Percentiles rank a stretch among this genome's conserved stretches.
Evolutionary conservation across 2,113 vertebrate species (phyloP).

Genomic region (Notechis scutatus): DNA sequence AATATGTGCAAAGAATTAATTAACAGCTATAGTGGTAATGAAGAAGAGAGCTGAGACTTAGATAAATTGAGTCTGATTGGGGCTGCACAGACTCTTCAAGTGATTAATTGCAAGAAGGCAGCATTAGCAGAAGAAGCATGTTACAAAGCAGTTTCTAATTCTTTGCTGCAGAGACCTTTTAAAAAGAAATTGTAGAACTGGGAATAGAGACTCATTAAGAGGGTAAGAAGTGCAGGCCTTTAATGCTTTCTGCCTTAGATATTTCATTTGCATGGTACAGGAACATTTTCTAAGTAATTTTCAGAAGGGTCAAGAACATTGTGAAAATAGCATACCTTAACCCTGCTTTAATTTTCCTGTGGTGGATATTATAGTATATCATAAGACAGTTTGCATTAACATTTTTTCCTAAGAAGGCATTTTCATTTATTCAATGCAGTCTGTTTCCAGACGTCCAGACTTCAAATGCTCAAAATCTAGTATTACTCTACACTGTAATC

Average conservation of each 20-base stretch:
- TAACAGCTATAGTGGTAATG: constrained; percentile 12
- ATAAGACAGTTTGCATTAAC: constrained; percentile 19
- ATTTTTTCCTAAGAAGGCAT: neutral
- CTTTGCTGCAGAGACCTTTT: neutral
- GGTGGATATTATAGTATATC: neutral
- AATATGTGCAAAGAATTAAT: constrained; percentile 26
- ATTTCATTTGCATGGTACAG: neutral
- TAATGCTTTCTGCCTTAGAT: neutral
- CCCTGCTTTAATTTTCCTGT: neutral
- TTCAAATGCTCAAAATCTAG: neutral
- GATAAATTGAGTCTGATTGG: constrained; percentile 22
- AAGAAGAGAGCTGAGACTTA: constrained; percentile 12
- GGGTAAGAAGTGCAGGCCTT: constrained; percentile 3
- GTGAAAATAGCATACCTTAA: neutral
- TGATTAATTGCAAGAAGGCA: constrained; percentile 20
- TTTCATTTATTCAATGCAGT: neutral
- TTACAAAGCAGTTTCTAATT: neutral
- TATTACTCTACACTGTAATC: neutral
- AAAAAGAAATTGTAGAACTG: constrained; percentile 16
- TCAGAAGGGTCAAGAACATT: neutral
- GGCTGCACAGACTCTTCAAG: neutral
- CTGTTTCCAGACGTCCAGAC: neutral
- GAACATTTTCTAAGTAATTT: constrained; percentile 6
- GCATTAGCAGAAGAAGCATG: constrained; percentile 12
- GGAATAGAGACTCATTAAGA: constrained; percentile 22